These are phyloP conservation scores for Onychomys torridus DNA, from an alignment of 2,797 vertebrate species.

Conservation along the genomic window DNA sequence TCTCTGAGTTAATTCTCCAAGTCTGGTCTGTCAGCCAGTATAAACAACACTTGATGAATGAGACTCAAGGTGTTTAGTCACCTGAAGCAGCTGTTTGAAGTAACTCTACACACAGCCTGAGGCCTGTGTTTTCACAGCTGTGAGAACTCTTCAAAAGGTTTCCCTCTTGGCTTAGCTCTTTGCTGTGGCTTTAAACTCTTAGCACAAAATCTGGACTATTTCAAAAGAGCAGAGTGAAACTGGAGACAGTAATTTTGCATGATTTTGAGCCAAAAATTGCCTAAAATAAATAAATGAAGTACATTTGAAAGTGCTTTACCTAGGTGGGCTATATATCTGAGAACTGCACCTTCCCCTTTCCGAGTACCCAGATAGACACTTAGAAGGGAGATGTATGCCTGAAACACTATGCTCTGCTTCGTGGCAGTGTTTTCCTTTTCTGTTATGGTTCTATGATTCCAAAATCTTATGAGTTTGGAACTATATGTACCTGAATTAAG, in stretches of 20 bases:
- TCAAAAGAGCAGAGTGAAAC: conserved; percentile 92
- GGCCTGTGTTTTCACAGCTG: conserved; percentile 96
- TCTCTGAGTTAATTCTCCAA: conserved; percentile 92
- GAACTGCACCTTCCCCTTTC: conserved; percentile 84
- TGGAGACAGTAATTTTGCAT: conserved; percentile 91
- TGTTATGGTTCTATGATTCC: conserved; percentile 78
- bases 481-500: conserved; percentile 86
- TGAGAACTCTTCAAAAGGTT: conserved; percentile 91
- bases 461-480: conserved; percentile 82
- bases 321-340: conserved; percentile 94
- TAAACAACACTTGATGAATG: conserved; percentile 97
- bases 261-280: conserved; percentile 90
- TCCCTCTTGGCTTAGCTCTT: conserved; percentile 90
- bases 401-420: conserved; percentile 84
- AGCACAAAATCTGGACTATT: conserved; percentile 90
- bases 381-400: conserved; percentile 77
- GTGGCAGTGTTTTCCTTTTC: conserved; percentile 84
- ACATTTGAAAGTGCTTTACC: conserved; percentile 90
- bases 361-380: conserved; percentile 74
- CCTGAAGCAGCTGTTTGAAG: conserved; percentile 95
- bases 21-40: conserved; percentile 92
- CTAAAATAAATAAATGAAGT: conserved; percentile 93
- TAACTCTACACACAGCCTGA: conserved; percentile 89
- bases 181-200: conserved; percentile 90
- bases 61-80: conserved; percentile 97